Conservation (phyloP, 2,797 vertebrate species). For the Toxotes lorentzi region DNA sequence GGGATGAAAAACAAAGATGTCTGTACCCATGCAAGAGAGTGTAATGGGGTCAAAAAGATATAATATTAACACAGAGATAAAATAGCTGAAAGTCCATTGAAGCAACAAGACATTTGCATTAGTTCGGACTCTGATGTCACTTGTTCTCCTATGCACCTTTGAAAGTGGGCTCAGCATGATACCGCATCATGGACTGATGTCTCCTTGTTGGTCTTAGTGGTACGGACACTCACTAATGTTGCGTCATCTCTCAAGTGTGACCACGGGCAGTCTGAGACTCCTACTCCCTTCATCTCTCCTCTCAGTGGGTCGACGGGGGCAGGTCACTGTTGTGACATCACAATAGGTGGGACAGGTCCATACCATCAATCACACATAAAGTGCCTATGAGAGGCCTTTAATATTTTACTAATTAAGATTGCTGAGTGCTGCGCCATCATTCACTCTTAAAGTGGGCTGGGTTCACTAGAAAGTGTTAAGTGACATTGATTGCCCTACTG, state of each 20-base stretch:
- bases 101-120: constrained; percentile 1
- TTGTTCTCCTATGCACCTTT: constrained; percentile 1
- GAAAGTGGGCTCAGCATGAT: constrained; percentile 7
- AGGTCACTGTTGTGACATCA: constrained; percentile 64
- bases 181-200: neutral
- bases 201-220: neutral
- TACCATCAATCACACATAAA: constrained; percentile 75
- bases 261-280: constrained; percentile 1
- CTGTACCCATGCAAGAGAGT: neutral
- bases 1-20: neutral
- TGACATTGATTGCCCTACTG: constrained; percentile 72
- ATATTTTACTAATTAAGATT: constrained; percentile 81
- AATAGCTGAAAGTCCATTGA: constrained; percentile 5
- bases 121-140: constrained; percentile 8
- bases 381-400: constrained; percentile 69
- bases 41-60: constrained; percentile 24
- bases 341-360: constrained; percentile 50
- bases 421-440: constrained; percentile 63
- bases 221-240: constrained; percentile 20
- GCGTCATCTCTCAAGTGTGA: constrained; percentile 32
- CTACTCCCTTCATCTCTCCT: constrained; percentile 22
- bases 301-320: constrained; percentile 20
- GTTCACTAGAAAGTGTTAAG: constrained; percentile 65
- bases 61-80: constrained; percentile 21
- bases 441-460: constrained; percentile 60